Evolutionary conservation across 2,888 invertebrate species (phyloP).

Genomic region (Rapana venosa): DNA sequence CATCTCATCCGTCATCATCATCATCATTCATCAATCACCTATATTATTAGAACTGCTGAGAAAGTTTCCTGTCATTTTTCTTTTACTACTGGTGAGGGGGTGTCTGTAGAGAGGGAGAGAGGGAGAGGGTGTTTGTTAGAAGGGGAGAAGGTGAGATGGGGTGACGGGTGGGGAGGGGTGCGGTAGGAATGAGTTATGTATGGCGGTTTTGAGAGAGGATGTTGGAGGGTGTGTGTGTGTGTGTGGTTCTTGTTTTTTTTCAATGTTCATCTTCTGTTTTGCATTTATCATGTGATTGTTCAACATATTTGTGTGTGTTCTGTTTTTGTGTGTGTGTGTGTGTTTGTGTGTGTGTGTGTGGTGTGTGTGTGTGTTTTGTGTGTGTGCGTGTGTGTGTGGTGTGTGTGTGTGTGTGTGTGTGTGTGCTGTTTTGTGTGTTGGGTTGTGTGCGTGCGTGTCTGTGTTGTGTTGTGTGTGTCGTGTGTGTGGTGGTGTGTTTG

Average conservation of each 20-base stretch:
- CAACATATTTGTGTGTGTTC: too few species aligned
- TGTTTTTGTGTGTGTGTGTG: background rate
- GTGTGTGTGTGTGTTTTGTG: background rate
- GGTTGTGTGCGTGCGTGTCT: background rate
- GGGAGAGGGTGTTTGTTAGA: too few species aligned
- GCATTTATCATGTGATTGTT: background rate
- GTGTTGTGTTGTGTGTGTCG: background rate
- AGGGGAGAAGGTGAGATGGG: too few species aligned
- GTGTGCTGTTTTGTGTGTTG: background rate
- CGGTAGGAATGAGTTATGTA: too few species aligned
- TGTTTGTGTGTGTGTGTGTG: background rate
- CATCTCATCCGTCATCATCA: too few species aligned
- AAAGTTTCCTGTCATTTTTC: too few species aligned
- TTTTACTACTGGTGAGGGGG: too few species aligned
- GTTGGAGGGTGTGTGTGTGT: background rate
- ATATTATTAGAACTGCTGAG: too few species aligned
- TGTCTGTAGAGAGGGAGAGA: too few species aligned
- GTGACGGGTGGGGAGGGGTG: too few species aligned
- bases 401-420: background rate
- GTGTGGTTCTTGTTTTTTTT: background rate
- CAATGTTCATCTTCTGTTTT: background rate
- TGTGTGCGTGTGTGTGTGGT: background rate
- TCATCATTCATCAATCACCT: too few species aligned
- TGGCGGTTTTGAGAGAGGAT: too few species aligned
- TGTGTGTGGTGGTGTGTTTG: background rate